Conservation (phyloP, 2,797 vertebrate genomes). For the Parambassis ranga region DNA sequence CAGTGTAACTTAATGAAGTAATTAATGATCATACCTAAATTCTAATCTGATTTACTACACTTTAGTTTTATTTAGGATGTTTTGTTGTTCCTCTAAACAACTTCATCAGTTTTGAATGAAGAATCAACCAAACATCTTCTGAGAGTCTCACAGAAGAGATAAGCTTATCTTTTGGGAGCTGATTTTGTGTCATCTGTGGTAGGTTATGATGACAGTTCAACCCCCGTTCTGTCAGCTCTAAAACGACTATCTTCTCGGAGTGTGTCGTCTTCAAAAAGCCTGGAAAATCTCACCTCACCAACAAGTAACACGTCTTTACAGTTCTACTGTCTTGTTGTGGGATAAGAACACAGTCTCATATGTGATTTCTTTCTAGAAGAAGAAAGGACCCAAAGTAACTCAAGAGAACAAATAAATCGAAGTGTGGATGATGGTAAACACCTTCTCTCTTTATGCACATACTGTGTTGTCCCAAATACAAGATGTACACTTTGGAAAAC, state of each 20-base stretch:
- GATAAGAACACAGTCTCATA: not conserved
- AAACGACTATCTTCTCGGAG: conserved; percentile 81
- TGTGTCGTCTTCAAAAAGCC: conserved; percentile 87
- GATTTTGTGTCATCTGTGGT: conserved; percentile 77
- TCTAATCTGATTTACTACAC: too few relatives aligned
- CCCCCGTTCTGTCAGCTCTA: conserved; percentile 77
- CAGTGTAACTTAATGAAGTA: too few relatives aligned
- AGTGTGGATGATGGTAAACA: conserved; percentile 84
- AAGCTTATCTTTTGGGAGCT: conserved; percentile 68
- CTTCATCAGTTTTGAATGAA: too few relatives aligned
- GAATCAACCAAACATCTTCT: too few relatives aligned
- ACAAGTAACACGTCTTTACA: conserved; percentile 88
- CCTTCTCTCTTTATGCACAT: not conserved
- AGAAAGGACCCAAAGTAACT: conserved; percentile 72
- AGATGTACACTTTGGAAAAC: too few relatives aligned
- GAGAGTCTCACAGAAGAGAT: too few relatives aligned
- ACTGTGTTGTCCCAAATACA: not conserved
- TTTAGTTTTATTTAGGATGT: too few relatives aligned
- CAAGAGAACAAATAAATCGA: conserved; percentile 76
- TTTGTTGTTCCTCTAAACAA: too few relatives aligned
- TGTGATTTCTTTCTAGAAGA: conserved; percentile 67
- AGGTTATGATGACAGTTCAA: conserved; percentile 84
- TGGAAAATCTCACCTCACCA: conserved; percentile 86
- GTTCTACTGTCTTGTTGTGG: not conserved
- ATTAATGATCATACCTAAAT: too few relatives aligned